These are phyloP conservation scores for Danio albolineatus DNA, from an alignment of 2,797 vertebrate species.

Conservation along the genomic window DNA sequence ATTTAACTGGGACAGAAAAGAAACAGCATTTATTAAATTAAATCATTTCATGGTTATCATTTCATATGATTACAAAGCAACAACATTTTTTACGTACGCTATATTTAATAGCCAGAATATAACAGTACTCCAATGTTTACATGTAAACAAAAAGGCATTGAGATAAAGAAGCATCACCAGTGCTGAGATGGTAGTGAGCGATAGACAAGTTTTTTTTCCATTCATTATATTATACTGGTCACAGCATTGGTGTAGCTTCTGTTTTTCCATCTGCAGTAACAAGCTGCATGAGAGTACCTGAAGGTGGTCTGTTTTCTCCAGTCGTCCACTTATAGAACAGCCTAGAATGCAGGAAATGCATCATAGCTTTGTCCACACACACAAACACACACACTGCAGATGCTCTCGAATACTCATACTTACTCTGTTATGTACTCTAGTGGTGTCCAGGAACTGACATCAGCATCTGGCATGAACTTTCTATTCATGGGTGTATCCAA, in stretches of 20 bases:
- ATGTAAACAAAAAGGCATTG: background rate
- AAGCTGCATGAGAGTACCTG: conserved; percentile 84
- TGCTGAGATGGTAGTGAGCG: background rate
- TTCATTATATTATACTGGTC: background rate
- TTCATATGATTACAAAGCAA: no score
- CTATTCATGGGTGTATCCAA: conserved; percentile 89
- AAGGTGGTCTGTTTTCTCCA: conserved; percentile 78
- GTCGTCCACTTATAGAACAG: conserved; percentile 83
- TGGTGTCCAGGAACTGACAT: conserved; percentile 86
- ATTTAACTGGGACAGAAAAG: background rate
- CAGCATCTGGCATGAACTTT: conserved; percentile 86
- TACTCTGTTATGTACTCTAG: conserved; percentile 66
- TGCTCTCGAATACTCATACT: conserved; percentile 30
- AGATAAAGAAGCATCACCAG: background rate
- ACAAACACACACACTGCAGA: conserved; percentile 1
- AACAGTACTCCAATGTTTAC: background rate
- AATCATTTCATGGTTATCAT: no score
- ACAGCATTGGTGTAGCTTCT: conserved; percentile 72
- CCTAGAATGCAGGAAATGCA: conserved; percentile 72
- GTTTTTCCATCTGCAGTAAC: conserved; percentile 81
- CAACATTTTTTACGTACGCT: no score
- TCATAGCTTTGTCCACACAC: background rate
- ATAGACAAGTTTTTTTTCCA: conserved; percentile 46
- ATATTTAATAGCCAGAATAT: background rate
- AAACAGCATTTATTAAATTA: no score